Base-by-base conservation (phyloP, 2,888 invertebrate species). In the Venustoraphidia nigricollis region DNA sequence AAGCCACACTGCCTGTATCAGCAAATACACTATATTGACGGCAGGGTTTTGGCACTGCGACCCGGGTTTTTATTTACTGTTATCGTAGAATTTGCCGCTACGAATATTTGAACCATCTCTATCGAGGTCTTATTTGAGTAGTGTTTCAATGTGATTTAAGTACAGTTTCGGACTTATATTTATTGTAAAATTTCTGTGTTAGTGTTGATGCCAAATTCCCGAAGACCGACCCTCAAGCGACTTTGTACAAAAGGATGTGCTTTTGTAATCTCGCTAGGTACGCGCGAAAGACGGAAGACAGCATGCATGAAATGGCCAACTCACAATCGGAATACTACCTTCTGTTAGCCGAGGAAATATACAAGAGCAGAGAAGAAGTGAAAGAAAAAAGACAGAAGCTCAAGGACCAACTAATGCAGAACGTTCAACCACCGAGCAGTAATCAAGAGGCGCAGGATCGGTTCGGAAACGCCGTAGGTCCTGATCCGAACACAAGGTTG, bases 301-400 rank as follows among this genome's bases (percentile, higher is more conserved):
- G 98, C 62, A 98, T 99, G 97, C 99, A 96, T 65, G 95, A 95
- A 67, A 89, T 90, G 81, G 97, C 97, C 1, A 93, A 94, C 63
- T 93, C 92, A 47, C 77, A 95, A 64, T 96, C 96, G 2, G 96
- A 97, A 63, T 98, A 98, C 70, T 99, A 98, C 67, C 97, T 98
- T 63, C 70, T 98, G 53, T 72, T 99, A 50, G 98, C 98, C 0
- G 97, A 98, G 66, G 98, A 98, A 67, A 98, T 99, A 55, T 99
- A 98, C 67, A 98, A 98, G 69, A 99, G 99, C 55, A 97, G 97
- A 66, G 98, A 96, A 61, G 96, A 96, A 67, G 69, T 96, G 45
- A 90, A 97, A 62, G 96, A 96, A 62, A 96, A 95, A 64, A 75
- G 94, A 46, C 86, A 90, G 57, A 89, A 89, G 62, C 76, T 94